A percentile compares a stretch with the other conserved stretches of the same genome.
Evolutionary conservation across 2,113 vertebrate species (phyloP).

Genomic region (Apodemus speciosus): DNA sequence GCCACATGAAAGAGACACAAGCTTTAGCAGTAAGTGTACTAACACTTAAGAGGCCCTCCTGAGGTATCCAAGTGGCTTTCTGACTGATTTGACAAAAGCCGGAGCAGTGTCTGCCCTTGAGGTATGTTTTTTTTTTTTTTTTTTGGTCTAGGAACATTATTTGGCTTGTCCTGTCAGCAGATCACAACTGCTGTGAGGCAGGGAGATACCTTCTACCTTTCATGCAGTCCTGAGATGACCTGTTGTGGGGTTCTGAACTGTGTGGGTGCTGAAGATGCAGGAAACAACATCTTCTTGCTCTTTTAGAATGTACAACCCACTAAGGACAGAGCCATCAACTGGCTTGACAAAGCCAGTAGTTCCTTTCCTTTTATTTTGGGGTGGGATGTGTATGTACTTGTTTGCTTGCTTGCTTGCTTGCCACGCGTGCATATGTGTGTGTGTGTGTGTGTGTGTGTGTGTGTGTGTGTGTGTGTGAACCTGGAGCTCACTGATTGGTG

Average conservation of each 20-base stretch:
- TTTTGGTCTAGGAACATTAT: not conserved
- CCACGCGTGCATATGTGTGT: no score
- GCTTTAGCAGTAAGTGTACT: not conserved
- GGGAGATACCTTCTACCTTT: not conserved
- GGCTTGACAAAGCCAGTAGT: not conserved
- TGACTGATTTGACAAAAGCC: not conserved
- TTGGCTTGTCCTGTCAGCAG: not conserved
- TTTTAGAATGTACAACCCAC: not conserved
- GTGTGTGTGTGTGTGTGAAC: no score
- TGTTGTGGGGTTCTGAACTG: not conserved
- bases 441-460: not conserved
- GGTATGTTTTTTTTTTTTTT: not conserved
- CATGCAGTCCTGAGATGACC: not conserved
- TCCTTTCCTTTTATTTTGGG: not conserved
- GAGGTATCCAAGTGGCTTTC: not conserved
- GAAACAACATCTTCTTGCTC: not conserved
- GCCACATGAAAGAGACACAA: not conserved
- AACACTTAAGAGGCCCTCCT: not conserved
- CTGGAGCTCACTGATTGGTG: not conserved
- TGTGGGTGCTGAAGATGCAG: not conserved
- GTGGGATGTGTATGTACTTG: not conserved
- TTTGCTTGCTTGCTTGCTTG: no score
- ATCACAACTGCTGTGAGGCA: not conserved
- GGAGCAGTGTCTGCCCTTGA: not conserved
- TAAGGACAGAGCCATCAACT: not conserved